Evolutionary conservation across 1,140 invertebrate genomes (phyloP).

Genomic region (Drosophila baimaii): DNA sequence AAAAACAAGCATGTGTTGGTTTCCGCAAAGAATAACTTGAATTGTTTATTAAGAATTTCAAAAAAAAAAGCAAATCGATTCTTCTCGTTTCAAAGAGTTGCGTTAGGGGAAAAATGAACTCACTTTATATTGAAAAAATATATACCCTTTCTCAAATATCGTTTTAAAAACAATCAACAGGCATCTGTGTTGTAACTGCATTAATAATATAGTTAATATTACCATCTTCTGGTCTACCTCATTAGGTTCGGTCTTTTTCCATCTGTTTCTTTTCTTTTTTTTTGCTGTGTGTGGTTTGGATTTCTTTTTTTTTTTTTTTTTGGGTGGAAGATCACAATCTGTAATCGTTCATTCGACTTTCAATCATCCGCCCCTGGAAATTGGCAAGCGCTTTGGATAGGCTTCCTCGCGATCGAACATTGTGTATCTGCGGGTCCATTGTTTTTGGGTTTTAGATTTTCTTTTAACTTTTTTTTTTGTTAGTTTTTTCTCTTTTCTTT

Average conservation of each 20-base stretch:
- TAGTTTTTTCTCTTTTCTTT: background rate
- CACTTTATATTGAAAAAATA: conserved; percentile 53
- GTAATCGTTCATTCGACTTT: conserved; percentile 10
- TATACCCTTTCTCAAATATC: too few species aligned
- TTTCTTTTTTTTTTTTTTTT: background rate
- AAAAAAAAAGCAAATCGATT: conserved; percentile 4
- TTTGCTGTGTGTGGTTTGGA: conserved; percentile 2
- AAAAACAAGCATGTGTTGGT: background rate
- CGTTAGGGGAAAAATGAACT: conserved; percentile 31
- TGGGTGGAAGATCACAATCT: conserved; percentile 13
- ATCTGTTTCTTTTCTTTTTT: too few species aligned
- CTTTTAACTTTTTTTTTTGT: background rate
- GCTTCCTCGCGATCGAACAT: conserved; percentile 25
- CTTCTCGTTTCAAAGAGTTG: conserved; percentile 17
- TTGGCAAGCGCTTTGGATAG: conserved; percentile 20
- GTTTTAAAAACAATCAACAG: too few species aligned
- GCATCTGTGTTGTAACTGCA: too few species aligned
- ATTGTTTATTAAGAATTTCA: conserved; percentile 34
- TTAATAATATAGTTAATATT: too few species aligned
- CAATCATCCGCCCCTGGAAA: conserved; percentile 16
- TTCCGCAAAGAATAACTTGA: conserved; percentile 30
- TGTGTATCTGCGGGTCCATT: conserved; percentile 5
- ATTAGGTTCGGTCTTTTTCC: too few species aligned
- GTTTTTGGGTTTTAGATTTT: conserved; percentile 10
- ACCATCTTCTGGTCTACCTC: too few species aligned